Percentiles rank a stretch among this genome's conserved stretches.
Evolutionary conservation across 2,888 invertebrate species (phyloP).

Genomic region (Megamerina dolium): DNA sequence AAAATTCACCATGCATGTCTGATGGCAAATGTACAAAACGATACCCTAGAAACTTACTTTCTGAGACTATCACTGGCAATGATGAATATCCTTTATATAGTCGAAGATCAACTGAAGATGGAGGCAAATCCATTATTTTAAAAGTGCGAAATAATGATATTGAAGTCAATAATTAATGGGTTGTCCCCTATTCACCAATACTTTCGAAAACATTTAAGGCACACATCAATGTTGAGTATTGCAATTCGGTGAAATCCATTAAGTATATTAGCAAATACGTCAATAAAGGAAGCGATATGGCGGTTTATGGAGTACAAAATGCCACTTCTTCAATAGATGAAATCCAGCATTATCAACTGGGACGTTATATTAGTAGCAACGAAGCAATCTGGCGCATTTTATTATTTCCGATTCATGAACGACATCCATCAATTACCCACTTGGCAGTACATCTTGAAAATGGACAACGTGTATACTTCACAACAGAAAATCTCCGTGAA

Average conservation of each 20-base stretch:
- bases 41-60: slow-evolving; percentile 17
- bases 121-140: slow-evolving; percentile 7
- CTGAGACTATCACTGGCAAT: slow-evolving; percentile 16
- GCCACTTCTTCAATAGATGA: slow-evolving; percentile 7
- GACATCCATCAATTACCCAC: slow-evolving; percentile 7
- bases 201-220: no score
- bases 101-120: slow-evolving; percentile 13
- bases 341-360: slow-evolving; percentile 17
- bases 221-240: no score
- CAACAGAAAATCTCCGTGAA: slow-evolving; percentile 23
- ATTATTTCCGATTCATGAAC: slow-evolving; percentile 15
- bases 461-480: slow-evolving; percentile 21
- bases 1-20: slow-evolving; percentile 19
- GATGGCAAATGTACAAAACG: slow-evolving; percentile 22
- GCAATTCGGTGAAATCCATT: no score
- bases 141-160: slow-evolving; percentile 3
- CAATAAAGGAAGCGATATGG: slow-evolving; percentile 12
- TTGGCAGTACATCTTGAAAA: slow-evolving; percentile 20
- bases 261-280: no score
- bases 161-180: slow-evolving; percentile 10
- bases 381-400: slow-evolving; percentile 20
- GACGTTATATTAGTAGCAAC: slow-evolving; percentile 22
- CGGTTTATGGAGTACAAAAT: slow-evolving; percentile 6
- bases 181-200: slow-evolving; percentile 13
- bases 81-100: slow-evolving; percentile 18